A percentile compares a stretch with the other conserved stretches of the same genome.
These are phyloP conservation scores for Hypocryptadius cinnamomeus DNA, from an alignment of 2,113 vertebrate genomes.

Conservation along the genomic window DNA sequence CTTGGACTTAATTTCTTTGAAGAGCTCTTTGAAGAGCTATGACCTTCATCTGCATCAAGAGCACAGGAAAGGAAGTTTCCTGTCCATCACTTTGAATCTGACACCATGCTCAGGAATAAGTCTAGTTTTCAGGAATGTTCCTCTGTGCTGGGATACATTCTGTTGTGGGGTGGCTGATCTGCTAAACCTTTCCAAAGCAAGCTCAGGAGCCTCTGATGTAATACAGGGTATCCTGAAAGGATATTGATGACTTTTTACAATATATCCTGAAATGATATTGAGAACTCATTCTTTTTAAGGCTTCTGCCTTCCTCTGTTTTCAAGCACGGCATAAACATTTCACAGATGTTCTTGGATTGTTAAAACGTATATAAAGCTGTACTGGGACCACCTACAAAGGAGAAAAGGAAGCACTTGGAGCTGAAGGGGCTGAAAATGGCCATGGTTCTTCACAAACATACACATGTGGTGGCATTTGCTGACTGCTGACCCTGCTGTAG, in stretches of 20 bases:
- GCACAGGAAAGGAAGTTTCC: not conserved
- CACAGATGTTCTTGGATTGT: not conserved
- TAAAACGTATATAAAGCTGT: not conserved
- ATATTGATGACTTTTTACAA: not conserved
- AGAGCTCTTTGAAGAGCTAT: not conserved
- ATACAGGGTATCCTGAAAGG: not conserved
- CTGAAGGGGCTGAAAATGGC: not conserved
- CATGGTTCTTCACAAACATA: not conserved
- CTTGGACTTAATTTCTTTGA: not conserved
- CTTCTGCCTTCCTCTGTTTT: not conserved
- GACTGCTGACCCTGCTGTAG: not conserved
- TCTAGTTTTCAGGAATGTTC: not conserved
- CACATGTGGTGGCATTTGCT: fast-evolving
- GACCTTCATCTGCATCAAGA: not conserved
- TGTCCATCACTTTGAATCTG: not conserved
- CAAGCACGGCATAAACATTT: not conserved
- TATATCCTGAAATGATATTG: not conserved
- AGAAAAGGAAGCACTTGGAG: not conserved
- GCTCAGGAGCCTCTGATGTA: not conserved
- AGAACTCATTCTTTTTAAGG: not conserved
- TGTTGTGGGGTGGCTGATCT: not conserved
- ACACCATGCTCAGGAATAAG: not conserved
- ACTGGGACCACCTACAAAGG: not conserved
- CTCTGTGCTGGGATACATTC: not conserved
- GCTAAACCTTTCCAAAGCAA: not conserved